Base-by-base conservation (phyloP, 2,797 vertebrate genomes). In the Channallabes apus region DNA sequence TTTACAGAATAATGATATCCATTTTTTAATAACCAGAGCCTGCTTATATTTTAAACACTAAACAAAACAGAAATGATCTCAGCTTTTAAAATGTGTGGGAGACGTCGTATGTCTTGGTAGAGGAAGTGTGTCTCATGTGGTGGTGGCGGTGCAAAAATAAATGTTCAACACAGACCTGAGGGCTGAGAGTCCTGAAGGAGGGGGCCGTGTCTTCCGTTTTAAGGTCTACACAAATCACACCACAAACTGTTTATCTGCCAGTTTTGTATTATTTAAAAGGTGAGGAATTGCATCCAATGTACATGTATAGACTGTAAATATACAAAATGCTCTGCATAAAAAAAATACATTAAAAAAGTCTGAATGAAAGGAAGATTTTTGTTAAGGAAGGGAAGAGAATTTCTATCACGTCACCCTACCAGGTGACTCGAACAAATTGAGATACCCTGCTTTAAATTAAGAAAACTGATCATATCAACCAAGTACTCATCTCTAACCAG, bases 41-140 rank as follows among this genome's bases (percentile, higher is more conserved):
- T 7, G 54, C 18, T 32, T 4, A 77, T 29, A 35, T 41, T 27
- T 59, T 29, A 22, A 18, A 81, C 11, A 67, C 41, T 29, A 27
- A 4, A 9, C 0, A 22, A 71, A 69, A 41, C 68, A 54, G 8
- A 54, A 27, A 54, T 3, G 14, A 54, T 82, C 12, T 24, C 4
- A 35, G 15, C 20, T 58, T 17, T 79, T 65, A 81, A 27, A 18
- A 46, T 38, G 38, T 69, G 64, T 78, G 51, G 77, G 62, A 58
- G 51, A 83, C 38, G 35, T 56, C 22, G 41, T 73, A 24, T 38
- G 22, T 54, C 29, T 59, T n/a, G 67, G 64, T 32, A 76, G 68
- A 83, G 77, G 75, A 85, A 83, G 83, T 88, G 88, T 68, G 46
- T 69, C 75, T 68, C 24, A 69, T 81, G 86, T 86, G 85, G 82